Conservation (phyloP, 2,113 vertebrate species). For the Protobothrops flavoviridis region DNA sequence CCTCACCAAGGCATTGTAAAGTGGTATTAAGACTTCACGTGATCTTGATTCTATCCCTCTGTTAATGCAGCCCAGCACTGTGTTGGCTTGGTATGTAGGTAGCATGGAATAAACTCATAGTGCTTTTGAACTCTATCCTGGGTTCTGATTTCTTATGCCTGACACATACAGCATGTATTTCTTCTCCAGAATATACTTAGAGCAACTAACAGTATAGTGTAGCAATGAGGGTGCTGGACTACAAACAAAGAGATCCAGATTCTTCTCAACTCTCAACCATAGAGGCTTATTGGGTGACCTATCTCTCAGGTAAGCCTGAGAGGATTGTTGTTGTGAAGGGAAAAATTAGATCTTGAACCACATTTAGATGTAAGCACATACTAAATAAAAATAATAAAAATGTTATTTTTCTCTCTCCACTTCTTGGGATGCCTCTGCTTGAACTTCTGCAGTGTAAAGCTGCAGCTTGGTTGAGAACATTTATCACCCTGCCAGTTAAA, state of each 20-base stretch:
- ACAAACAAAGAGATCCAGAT: neutral
- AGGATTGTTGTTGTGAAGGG: neutral
- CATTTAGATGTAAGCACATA: neutral
- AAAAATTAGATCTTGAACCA: neutral
- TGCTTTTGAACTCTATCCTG: neutral
- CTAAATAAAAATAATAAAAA: too few relatives aligned
- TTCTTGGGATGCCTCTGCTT: neutral
- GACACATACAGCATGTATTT: neutral
- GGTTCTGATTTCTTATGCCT: too few relatives aligned
- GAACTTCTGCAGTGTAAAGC: neutral
- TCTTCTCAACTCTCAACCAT: neutral
- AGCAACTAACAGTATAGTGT: neutral
- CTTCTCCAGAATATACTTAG: neutral
- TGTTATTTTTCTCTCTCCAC: neutral
- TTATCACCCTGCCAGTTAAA: neutral
- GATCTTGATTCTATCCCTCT: too few relatives aligned
- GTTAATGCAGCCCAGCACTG: too few relatives aligned
- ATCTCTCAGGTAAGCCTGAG: neutral
- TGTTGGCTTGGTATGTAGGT: neutral
- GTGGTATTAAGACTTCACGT: too few relatives aligned
- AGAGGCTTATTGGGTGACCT: neutral
- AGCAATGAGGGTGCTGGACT: neutral
- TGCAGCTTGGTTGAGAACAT: neutral
- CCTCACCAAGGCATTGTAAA: too few relatives aligned
- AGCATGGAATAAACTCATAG: neutral